These are phyloP conservation scores for Platysteira castanea DNA, from an alignment of 2,113 vertebrate species.

Conservation along the genomic window DNA sequence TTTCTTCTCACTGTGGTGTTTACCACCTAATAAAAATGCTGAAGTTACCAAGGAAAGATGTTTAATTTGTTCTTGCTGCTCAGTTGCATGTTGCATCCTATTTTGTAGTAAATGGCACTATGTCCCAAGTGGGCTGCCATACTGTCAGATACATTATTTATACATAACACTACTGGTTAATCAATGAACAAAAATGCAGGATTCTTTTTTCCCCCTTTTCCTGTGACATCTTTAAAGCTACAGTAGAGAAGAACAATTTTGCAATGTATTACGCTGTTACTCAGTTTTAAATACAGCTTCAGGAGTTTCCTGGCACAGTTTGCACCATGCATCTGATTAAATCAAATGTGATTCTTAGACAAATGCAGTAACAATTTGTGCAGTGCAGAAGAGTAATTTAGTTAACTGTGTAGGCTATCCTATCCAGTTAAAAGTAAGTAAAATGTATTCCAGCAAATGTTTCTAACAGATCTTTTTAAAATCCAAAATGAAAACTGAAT, in stretches of 20 bases:
- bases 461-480: neutral
- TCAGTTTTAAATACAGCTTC: slow-evolving; percentile 29
- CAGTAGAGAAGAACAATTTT: slow-evolving; percentile 36
- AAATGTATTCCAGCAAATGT: neutral
- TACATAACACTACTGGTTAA: slow-evolving; percentile 83
- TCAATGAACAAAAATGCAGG: slow-evolving; percentile 78
- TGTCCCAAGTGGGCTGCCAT: slow-evolving; percentile 80
- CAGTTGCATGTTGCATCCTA: slow-evolving; percentile 79
- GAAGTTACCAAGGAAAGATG: slow-evolving; percentile 78
- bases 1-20: slow-evolving; percentile 67
- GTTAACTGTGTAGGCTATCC: slow-evolving; percentile 24
- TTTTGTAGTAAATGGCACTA: slow-evolving; percentile 82
- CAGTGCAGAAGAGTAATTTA: slow-evolving; percentile 45
- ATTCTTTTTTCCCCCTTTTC: slow-evolving; percentile 35
- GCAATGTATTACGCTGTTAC: neutral
- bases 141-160: slow-evolving; percentile 84
- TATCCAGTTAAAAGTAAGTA: slow-evolving; percentile 6
- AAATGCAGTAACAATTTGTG: slow-evolving; percentile 31
- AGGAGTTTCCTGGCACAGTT: slow-evolving; percentile 12
- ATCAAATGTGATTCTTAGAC: slow-evolving; percentile 55
- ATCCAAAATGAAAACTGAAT: neutral
- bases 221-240: slow-evolving; percentile 70
- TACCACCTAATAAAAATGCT: slow-evolving; percentile 82
- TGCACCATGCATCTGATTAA: slow-evolving; percentile 20
- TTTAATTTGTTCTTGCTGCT: slow-evolving; percentile 80